Evolutionary conservation across 2,797 vertebrate species (phyloP).

Genomic region (Helostoma temminkii): DNA sequence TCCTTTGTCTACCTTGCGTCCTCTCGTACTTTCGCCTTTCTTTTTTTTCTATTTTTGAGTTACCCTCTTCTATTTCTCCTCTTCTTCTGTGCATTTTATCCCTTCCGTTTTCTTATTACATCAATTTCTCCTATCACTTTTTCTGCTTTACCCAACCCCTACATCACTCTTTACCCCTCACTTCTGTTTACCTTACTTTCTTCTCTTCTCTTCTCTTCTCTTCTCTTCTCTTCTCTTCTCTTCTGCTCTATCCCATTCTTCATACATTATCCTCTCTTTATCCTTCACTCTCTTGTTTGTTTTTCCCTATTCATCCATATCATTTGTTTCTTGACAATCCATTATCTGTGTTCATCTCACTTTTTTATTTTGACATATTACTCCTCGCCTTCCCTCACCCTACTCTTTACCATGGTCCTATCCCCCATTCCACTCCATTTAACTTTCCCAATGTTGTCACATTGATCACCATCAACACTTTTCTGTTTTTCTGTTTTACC

Average conservation of each 20-base stretch:
- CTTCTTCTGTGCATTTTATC: conserved; percentile 26
- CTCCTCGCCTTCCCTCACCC: background rate
- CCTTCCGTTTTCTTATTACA: background rate
- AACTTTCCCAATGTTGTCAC: conserved; percentile 13
- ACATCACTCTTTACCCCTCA: background rate
- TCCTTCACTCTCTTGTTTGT: background rate
- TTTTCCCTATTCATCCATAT: background rate
- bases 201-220: background rate
- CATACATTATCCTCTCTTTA: too few species aligned
- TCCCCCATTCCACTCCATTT: background rate
- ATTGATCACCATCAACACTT: conserved; percentile 12
- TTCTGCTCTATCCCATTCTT: too few species aligned
- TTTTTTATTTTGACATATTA: conserved; percentile 12
- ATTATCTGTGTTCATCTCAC: too few species aligned
- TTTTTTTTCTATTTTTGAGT: conserved; percentile 62
- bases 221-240: background rate
- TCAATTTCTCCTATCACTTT: background rate
- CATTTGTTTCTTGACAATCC: background rate
- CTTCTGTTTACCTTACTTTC: background rate
- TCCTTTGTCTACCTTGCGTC: conserved; percentile 60
- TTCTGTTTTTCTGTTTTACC: conserved; percentile 28
- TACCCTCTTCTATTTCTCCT: conserved; percentile 43
- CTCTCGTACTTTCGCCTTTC: conserved; percentile 51
- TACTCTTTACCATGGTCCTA: background rate
- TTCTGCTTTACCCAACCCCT: background rate